Evolutionary conservation across 2,888 invertebrate species (phyloP).

Genomic region (Mimumesa dahlbomi): DNA sequence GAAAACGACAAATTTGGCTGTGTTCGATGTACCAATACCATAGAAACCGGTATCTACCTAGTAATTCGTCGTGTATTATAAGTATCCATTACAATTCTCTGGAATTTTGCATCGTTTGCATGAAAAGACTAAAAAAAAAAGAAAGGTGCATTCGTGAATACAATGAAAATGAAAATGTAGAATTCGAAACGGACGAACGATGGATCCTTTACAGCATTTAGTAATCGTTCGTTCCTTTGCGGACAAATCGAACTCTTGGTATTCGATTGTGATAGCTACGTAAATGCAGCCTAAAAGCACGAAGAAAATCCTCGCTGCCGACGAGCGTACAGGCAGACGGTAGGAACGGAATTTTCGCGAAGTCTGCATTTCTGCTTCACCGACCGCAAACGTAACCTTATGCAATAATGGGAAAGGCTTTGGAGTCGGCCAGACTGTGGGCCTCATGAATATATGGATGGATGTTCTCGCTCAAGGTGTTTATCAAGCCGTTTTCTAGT

Average conservation of each 20-base stretch:
- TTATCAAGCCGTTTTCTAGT: slow-evolving; percentile 73
- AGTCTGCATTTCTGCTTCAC: slow-evolving; percentile 67
- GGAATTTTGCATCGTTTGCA: too few species aligned
- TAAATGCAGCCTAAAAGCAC: slow-evolving; percentile 47
- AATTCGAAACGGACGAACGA: too few species aligned
- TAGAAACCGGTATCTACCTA: too few species aligned
- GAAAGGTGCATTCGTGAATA: too few species aligned
- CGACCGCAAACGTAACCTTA: slow-evolving; percentile 69
- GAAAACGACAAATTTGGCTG: not conserved
- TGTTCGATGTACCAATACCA: not conserved
- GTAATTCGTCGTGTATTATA: too few species aligned
- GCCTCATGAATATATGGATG: slow-evolving; percentile 74
- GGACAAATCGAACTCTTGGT: slow-evolving; percentile 32
- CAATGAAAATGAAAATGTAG: too few species aligned
- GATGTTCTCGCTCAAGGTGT: slow-evolving; percentile 73
- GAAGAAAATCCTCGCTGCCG: slow-evolving; percentile 37
- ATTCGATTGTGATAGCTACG: slow-evolving; percentile 20
- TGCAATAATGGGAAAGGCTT: slow-evolving; percentile 72
- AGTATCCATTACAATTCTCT: too few species aligned
- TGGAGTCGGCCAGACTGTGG: slow-evolving; percentile 57
- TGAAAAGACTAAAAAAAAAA: too few species aligned
- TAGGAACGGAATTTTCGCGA: slow-evolving; percentile 56
- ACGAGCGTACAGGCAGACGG: slow-evolving; percentile 40
- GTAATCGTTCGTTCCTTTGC: not conserved
- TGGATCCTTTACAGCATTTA: too few species aligned